Percentiles rank a stretch among this genome's conserved stretches.
phyloP scores from a whole-genome alignment of 37 sponge, comb jelly and placozoan genomes.

The Halichondria panicea region DNA sequence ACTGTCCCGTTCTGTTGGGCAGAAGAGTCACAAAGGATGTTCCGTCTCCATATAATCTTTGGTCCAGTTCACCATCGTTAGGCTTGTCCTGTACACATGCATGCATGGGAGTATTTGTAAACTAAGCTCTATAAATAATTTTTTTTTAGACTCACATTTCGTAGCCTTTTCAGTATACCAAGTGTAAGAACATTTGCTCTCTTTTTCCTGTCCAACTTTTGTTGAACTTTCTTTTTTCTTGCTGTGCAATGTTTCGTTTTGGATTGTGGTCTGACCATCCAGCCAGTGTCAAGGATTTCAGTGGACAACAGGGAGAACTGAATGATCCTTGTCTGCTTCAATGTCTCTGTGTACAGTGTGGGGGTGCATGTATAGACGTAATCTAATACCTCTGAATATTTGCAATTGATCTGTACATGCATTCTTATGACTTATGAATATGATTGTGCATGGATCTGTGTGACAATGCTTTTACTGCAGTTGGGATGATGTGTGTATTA shows the following conservation, averaged over 20 bases:
- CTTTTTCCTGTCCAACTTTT: not conserved
- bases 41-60: not conserved
- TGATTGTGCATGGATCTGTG: too few relatives aligned
- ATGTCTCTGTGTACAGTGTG: conserved; percentile 5
- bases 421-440: too few relatives aligned
- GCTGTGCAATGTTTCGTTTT: not conserved
- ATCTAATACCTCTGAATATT: not conserved
- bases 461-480: too few relatives aligned
- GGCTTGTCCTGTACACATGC: not conserved
- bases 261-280: conserved; percentile 24
- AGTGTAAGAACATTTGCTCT: not conserved
- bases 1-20: conserved; percentile 47
- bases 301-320: conserved; percentile 50
- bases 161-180: conserved; percentile 12
- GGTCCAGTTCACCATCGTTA: conserved; percentile 5
- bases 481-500: not conserved
- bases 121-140: not conserved
- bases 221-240: not conserved
- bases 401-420: not conserved
- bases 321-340: conserved; percentile 48
- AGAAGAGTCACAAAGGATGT: conserved; percentile 8
- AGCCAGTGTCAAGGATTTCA: conserved; percentile 1
- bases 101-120: too few relatives aligned
- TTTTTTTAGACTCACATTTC: not conserved
- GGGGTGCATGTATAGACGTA: not conserved